phyloP scores from a whole-genome alignment of 2,888 invertebrate species.

The Coronaproctus castanopsis region DNA sequence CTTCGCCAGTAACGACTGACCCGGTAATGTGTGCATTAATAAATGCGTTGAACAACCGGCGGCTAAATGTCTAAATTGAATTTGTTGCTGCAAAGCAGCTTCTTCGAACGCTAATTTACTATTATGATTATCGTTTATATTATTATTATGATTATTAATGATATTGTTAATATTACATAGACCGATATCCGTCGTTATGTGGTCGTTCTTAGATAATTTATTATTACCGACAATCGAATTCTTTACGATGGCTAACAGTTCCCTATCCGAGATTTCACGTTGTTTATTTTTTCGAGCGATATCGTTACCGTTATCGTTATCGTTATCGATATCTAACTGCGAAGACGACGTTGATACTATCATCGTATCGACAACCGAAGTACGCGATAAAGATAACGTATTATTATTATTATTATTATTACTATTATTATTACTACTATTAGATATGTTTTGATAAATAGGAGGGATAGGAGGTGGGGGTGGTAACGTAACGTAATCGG shows the following conservation, averaged over 20 bases:
- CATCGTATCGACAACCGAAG: not conserved
- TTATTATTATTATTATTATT: not conserved
- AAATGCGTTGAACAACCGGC: constrained; percentile 16
- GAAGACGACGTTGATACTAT: constrained; percentile 9
- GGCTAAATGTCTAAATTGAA: constrained; percentile 17
- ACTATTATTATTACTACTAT: not conserved
- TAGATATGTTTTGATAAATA: not conserved
- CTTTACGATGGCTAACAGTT: not conserved
- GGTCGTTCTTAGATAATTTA: no score
- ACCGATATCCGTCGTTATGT: no score
- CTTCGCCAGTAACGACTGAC: not conserved
- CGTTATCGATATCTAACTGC: constrained; percentile 4
- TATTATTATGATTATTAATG: not conserved
- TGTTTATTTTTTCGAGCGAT: constrained; percentile 4
- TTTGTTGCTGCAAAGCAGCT: constrained; percentile 16
- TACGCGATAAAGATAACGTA: not conserved
- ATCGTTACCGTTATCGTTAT: not conserved
- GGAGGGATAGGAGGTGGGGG: constrained; percentile 18
- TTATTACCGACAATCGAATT: not conserved
- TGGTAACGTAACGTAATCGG: constrained; percentile 63
- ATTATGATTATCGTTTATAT: not conserved
- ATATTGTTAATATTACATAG: no score
- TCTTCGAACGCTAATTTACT: constrained; percentile 10
- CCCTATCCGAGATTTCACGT: not conserved
- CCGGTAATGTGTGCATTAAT: constrained; percentile 8